Conservation (phyloP, 2,888 invertebrate genomes). For the Hofmannophila pseudospretella region DNA sequence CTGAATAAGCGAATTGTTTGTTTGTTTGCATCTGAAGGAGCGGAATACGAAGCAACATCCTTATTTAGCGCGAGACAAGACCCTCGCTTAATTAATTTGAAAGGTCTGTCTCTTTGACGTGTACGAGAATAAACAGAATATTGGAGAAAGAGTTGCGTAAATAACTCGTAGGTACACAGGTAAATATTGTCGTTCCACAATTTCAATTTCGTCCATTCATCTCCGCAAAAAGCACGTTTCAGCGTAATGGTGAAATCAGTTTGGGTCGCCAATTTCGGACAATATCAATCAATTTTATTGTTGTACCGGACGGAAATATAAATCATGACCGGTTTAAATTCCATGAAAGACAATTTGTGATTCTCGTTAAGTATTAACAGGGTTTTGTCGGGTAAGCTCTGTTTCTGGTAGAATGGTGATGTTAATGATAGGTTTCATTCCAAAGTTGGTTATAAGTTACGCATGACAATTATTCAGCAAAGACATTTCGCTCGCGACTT, state of each 20-base stretch:
- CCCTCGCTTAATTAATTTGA: background rate
- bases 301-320: background rate
- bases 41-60: background rate
- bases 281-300: background rate
- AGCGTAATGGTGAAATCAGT: background rate
- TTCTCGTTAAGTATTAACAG: no score
- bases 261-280: background rate
- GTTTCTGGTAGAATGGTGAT: no score
- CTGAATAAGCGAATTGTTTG: background rate
- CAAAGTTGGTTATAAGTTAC: no score
- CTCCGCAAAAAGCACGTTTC: background rate
- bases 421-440: no score
- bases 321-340: no score
- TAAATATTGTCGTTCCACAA: no score
- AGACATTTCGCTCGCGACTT: no score
- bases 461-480: no score
- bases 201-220: background rate
- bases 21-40: background rate
- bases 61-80: background rate
- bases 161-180: no score
- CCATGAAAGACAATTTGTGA: no score
- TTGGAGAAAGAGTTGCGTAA: background rate
- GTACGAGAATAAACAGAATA: background rate
- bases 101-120: background rate
- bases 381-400: no score